Evolutionary conservation across 2,888 invertebrate genomes (phyloP).

Genomic region (Agonum fuliginosum): DNA sequence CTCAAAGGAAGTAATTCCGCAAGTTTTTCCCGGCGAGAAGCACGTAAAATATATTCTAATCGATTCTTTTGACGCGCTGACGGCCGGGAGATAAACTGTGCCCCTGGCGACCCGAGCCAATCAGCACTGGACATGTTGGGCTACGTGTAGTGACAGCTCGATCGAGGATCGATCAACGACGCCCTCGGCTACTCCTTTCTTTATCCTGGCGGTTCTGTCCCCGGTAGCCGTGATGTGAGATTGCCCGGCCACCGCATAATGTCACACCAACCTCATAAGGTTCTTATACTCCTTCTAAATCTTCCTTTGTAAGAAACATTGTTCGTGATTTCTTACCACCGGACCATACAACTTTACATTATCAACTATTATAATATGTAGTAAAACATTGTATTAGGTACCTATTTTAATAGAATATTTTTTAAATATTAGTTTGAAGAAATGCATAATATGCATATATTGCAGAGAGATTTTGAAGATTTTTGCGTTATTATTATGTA

Average conservation of each 20-base stretch:
- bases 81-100: slow-evolving; percentile 49
- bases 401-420: no score
- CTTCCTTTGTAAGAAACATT: background rate
- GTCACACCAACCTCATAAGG: background rate
- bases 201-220: background rate
- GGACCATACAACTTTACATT: no score
- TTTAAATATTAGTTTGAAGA: no score
- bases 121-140: slow-evolving; percentile 45
- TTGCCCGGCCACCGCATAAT: background rate
- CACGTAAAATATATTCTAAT: slow-evolving; percentile 58
- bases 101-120: slow-evolving; percentile 46
- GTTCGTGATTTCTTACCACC: no score
- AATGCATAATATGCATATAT: no score
- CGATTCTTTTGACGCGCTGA: slow-evolving; percentile 55
- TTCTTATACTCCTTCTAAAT: background rate
- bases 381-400: no score
- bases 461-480: no score
- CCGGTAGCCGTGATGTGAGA: background rate
- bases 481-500: no score
- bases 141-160: slow-evolving; percentile 44
- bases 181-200: background rate
- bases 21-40: slow-evolving; percentile 45
- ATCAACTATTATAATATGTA: no score
- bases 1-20: slow-evolving; percentile 57
- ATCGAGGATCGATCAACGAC: slow-evolving; percentile 7